Evolutionary conservation across 37 sponge, comb jelly and placozoan species (phyloP).

Genomic region (Eunapius fragilis): DNA sequence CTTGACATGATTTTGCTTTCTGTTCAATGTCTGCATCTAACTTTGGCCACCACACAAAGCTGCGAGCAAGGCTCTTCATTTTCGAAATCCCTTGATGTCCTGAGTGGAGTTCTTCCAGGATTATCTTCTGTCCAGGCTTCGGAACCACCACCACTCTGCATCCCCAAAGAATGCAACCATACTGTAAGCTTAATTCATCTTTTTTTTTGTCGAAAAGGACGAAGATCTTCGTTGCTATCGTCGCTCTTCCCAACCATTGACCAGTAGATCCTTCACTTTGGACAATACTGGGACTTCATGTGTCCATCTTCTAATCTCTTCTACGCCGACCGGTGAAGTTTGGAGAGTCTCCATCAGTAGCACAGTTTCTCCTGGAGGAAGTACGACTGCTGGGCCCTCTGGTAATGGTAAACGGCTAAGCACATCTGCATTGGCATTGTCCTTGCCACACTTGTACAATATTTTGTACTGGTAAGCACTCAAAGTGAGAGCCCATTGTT

Average conservation of each 20-base stretch:
- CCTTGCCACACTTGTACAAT: neutral
- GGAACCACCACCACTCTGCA: neutral
- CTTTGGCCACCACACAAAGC: conserved; percentile 16
- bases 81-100: neutral
- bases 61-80: conserved; percentile 7
- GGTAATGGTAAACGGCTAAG: neutral
- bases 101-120: neutral
- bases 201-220: neutral
- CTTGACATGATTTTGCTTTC: neutral
- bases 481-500: conserved; percentile 1
- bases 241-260: too few species aligned
- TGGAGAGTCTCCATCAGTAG: conserved; percentile 5
- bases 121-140: neutral
- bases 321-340: neutral
- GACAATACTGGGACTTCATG: neutral
- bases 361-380: neutral
- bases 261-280: neutral
- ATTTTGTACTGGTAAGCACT: conserved; percentile 1
- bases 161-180: conserved; percentile 18
- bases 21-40: neutral
- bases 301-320: conserved; percentile 1
- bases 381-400: neutral
- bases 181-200: conserved; percentile 13
- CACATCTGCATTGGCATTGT: neutral
- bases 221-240: neutral